Percentiles rank a stretch among this genome's conserved stretches.
Evolutionary conservation across 2,888 invertebrate species (phyloP).

Genomic region (Drosophila trichaetosa): DNA sequence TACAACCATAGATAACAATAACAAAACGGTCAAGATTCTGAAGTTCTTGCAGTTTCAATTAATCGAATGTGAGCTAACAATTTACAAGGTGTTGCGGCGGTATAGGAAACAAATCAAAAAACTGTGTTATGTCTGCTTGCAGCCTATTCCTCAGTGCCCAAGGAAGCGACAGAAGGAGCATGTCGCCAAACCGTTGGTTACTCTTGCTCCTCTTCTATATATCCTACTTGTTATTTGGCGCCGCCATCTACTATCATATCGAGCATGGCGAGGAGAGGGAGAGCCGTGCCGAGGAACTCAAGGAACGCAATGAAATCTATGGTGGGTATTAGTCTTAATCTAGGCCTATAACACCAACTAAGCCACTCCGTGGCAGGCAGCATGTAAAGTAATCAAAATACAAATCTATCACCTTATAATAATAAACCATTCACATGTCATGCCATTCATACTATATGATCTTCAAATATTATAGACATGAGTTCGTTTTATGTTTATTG

Average conservation of each 20-base stretch:
- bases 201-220: slow-evolving; percentile 91
- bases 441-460: background rate
- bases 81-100: slow-evolving; percentile 29
- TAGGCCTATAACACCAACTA: background rate
- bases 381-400: background rate
- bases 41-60: slow-evolving; percentile 28
- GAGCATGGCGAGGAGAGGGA: slow-evolving; percentile 90
- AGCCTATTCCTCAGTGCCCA: slow-evolving; percentile 26
- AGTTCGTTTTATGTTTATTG: slow-evolving; percentile 34
- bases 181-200: slow-evolving; percentile 93
- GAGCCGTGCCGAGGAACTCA: slow-evolving; percentile 87
- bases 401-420: slow-evolving; percentile 6
- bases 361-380: too few species aligned
- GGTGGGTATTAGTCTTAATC: slow-evolving; percentile 85
- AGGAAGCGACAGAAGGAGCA: slow-evolving; percentile 82
- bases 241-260: slow-evolving; percentile 93
- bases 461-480: slow-evolving; percentile 25
- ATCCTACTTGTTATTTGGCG: slow-evolving; percentile 91
- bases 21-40: slow-evolving; percentile 22
- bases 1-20: slow-evolving; percentile 61
- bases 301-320: slow-evolving; percentile 89
- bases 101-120: background rate
- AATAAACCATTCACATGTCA: background rate
- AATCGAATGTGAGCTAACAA: slow-evolving; percentile 35
- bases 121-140: slow-evolving; percentile 18